Percentiles rank a stretch among this genome's conserved stretches.
Conservation (phyloP, 1,140 invertebrate genomes). For the Dendrolimus punctatus region DNA sequence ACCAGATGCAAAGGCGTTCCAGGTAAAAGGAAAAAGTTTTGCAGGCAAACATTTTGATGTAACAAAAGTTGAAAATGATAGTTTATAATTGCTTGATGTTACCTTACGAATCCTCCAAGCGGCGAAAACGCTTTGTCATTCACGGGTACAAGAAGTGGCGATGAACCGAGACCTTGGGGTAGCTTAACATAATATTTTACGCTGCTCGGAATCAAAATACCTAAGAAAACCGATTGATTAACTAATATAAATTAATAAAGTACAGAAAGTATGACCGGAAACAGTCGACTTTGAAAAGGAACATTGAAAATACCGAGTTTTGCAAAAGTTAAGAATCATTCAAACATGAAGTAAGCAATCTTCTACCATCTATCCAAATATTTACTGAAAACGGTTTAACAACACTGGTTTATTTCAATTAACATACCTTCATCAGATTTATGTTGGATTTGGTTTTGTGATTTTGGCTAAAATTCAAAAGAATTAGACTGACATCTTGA, state of each 20-base stretch:
- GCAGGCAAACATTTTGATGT: not conserved
- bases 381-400: too few relatives aligned
- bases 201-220: slow-evolving; percentile 52
- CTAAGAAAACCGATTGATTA: slow-evolving; percentile 20
- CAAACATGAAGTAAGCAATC: too few relatives aligned
- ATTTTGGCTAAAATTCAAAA: too few relatives aligned
- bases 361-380: too few relatives aligned
- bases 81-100: slow-evolving; percentile 1
- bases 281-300: not conserved
- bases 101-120: slow-evolving; percentile 57
- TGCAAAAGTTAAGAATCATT: too few relatives aligned
- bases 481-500: too few relatives aligned
- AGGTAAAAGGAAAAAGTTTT: not conserved
- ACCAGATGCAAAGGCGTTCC: not conserved
- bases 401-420: too few relatives aligned
- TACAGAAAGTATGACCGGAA: not conserved
- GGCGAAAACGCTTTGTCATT: slow-evolving; percentile 55
- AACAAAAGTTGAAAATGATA: not conserved
- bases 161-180: slow-evolving; percentile 30
- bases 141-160: slow-evolving; percentile 41
- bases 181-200: slow-evolving; percentile 58
- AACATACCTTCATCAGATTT: too few relatives aligned
- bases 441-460: too few relatives aligned
- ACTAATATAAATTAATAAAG: slow-evolving; percentile 1
- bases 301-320: too few relatives aligned